Conservation (phyloP, 2,888 invertebrate species). For the Reticulitermes lucifugus region DNA sequence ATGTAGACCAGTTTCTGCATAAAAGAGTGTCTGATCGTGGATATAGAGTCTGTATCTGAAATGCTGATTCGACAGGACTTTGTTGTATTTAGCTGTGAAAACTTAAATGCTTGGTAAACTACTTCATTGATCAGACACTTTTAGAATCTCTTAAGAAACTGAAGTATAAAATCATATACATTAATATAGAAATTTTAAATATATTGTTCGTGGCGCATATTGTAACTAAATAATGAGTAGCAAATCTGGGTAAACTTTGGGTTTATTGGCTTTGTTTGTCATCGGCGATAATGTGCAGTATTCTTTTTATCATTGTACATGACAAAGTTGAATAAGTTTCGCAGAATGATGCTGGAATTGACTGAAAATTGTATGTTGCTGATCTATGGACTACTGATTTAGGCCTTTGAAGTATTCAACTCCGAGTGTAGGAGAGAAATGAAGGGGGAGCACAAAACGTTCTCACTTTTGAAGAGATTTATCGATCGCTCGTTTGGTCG, state of each 20-base stretch:
- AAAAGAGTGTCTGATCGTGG: too few relatives aligned
- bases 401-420: conserved; percentile 39
- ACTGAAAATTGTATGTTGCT: conserved; percentile 22
- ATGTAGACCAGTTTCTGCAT: too few relatives aligned
- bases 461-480: conserved; percentile 45
- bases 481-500: conserved; percentile 40
- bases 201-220: too few relatives aligned
- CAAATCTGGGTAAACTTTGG: background rate
- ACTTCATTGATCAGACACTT: too few relatives aligned
- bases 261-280: background rate
- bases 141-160: too few relatives aligned
- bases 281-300: background rate
- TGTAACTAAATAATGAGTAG: too few relatives aligned
- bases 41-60: too few relatives aligned
- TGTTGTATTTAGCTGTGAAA: too few relatives aligned
- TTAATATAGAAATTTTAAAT: too few relatives aligned
- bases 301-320: background rate
- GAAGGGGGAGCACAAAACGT: conserved; percentile 38
- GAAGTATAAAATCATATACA: too few relatives aligned
- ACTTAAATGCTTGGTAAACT: too few relatives aligned
- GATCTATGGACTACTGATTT: conserved; percentile 46
- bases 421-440: conserved; percentile 6
- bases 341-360: background rate
- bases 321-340: background rate
- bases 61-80: too few relatives aligned